Evolutionary conservation across 2,797 vertebrate species (phyloP), one percentile per base, ranked within the genome.

Genomic region (Lophius americanus): DNA sequence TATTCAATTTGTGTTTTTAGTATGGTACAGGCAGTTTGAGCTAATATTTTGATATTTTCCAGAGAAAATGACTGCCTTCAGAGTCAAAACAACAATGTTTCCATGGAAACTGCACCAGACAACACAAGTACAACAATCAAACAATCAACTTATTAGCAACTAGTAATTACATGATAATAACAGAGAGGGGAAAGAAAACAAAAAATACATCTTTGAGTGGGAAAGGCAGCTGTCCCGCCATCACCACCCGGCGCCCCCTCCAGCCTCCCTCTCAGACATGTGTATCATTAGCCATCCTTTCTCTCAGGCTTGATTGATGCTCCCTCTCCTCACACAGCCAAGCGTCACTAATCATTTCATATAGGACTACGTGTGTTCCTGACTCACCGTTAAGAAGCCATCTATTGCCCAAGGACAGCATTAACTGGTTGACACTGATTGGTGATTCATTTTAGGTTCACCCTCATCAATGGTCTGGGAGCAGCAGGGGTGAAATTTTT

Each of bases 261-360:
- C 44, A 65, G 65, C 70, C 69, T 78, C 68, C 78, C 69, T 85
- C 80, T 58, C 79, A 84, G 71, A 86, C 81, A 72, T 57, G 33
- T n/a, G 73, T 86, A 78, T 83, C 85, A 91, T 87, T 83, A 84
- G 79, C 78, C 73, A 64, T 79, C 81, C 73, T 85, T 88, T 89
- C 83, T 83, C 76, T 82, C 73, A 76, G 73, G 70, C 81, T 78
- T 88, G 87, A 91, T 87, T 88, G 88, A 92, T 91, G 84, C 64
- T 66, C 64, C 81, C 78, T 65, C 81, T 82, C 70, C 63, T 60
- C 59, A 85, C 80, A 84, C 82, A 80, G 80, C 71, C 87, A 78
- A 76, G 88, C 79, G 33, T 88, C 88, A 80, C 91, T 89, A 89
- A 92, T 91, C 86, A 89, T 90, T 89, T 89, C 76, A 88, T 87